These are phyloP conservation scores for Nowickia ferox DNA, from an alignment of 2,888 invertebrate species.

Conservation along the genomic window DNA sequence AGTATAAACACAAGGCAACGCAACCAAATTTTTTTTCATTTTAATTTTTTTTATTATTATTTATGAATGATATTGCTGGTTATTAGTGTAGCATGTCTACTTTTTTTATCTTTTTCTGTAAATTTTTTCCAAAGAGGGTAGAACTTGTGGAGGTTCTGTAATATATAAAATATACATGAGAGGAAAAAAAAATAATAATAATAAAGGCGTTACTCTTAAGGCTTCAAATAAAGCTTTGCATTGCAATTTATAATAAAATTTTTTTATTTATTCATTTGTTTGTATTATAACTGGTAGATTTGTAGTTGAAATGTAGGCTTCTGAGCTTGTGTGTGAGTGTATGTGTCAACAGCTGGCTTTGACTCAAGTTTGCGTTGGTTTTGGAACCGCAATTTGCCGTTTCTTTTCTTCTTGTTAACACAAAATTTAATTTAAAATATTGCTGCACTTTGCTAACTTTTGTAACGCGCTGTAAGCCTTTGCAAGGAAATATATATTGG, in stretches of 20 bases:
- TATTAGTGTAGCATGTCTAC: conserved; percentile 53
- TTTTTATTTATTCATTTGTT: conserved; percentile 56
- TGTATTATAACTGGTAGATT: conserved; percentile 47
- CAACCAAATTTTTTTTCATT: conserved; percentile 34
- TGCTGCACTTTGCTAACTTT: conserved; percentile 77
- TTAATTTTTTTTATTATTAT: conserved; percentile 15
- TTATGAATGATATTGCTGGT: conserved; percentile 59
- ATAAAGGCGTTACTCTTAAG: conserved; percentile 68
- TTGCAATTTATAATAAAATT: conserved; percentile 64
- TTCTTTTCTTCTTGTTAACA: conserved; percentile 1
- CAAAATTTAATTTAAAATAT: conserved; percentile 81
- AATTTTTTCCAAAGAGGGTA: conserved; percentile 22
- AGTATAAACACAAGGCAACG: conserved; percentile 76
- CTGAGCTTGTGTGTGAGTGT: neutral
- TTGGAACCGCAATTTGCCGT: conserved; percentile 13
- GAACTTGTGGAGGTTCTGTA: conserved; percentile 36
- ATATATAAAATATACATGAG: conserved; percentile 1
- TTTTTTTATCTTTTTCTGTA: conserved; percentile 8
- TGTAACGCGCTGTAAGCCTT: neutral
- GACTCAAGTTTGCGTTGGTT: conserved; percentile 34
- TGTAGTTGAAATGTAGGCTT: conserved; percentile 38
- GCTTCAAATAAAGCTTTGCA: conserved; percentile 62
- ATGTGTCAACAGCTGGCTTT: conserved; percentile 26
- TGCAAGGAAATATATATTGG: neutral
- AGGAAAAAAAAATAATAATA: conserved; percentile 16